Evolutionary conservation across 2,888 invertebrate genomes (phyloP), one percentile per base, ranked within the genome.

Genomic region (Chirona hameri): DNA sequence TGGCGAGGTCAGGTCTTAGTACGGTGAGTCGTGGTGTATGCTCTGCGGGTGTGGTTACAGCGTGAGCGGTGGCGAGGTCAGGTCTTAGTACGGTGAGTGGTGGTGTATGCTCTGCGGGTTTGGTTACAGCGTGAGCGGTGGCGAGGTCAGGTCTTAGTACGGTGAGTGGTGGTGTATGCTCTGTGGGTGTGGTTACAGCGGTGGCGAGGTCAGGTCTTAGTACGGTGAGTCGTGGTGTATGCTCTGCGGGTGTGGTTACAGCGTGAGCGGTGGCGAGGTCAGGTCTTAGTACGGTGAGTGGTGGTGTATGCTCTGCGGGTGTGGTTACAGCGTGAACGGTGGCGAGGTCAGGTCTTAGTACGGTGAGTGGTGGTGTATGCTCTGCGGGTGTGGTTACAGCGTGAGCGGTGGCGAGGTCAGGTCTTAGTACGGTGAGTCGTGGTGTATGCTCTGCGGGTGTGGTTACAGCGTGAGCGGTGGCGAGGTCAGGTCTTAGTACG

Each of bases 261-360:
- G 39, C 39, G 39, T 39, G 39, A 39, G 39, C 39, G 39, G 39
- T 39, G 39, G 4, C 85, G 90, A 18, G 18, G 89, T 27, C 90
- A 92, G 87, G 88, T 90, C 88, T 90, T 84, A 88, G n/a, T n/a
- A n/a, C 88, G 0, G 88, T 94, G 31, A 88, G 93, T 39, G 4
- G 39, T 39, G 39, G 7, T 39, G 39, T 39, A 2, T 5, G 39
- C 39, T 39, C 39, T 39, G 39, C 39, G 39, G 7, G 39, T 39
- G 39, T 39, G 39, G 39, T 5, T 39, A 39, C 39, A 39, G 39
- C 39, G 39, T 39, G 39, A 39, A 7, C 39, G 39, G 39, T 39
- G 39, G 4, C 85, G 90, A 18, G 18, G 89, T 27, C 90, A 92
- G 87, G 88, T 90, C 88, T 90, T 84, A 88, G n/a, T n/a, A n/a